These are phyloP conservation scores for Enoplosus armatus DNA, from an alignment of 2,797 vertebrate genomes.

Conservation along the genomic window DNA sequence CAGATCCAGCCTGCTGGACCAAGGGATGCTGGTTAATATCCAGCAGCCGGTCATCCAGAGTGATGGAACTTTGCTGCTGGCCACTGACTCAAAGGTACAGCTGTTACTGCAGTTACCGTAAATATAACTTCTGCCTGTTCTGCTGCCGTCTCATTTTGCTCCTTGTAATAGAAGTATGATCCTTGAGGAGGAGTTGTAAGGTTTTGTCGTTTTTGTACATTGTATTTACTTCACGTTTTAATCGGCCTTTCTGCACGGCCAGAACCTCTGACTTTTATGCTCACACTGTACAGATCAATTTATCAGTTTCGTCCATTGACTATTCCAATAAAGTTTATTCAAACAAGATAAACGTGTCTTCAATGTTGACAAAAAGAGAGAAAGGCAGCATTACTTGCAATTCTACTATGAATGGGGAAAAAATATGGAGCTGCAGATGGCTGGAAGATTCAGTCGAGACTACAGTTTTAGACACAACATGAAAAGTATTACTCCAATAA, in stretches of 20 bases:
- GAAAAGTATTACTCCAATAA: not conserved
- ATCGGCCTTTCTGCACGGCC: not conserved
- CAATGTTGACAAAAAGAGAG: not conserved
- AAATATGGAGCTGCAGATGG: not conserved
- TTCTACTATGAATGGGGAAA: not conserved
- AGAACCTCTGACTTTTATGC: not conserved
- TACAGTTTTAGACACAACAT: not conserved
- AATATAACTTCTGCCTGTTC: slow-evolving; percentile 7
- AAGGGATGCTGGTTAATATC: slow-evolving; percentile 98
- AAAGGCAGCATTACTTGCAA: not conserved
- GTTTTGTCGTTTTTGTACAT: not conserved
- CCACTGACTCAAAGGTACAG: slow-evolving; percentile 92
- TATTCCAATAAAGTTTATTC: not conserved
- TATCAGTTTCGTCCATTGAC: not conserved
- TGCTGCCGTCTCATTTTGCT: slow-evolving; percentile 7
- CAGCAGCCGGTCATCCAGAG: slow-evolving; percentile 96
- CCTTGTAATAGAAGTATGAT: not conserved
- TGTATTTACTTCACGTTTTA: not conserved
- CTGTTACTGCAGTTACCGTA: not conserved
- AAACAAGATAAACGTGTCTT: not conserved
- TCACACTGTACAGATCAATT: not conserved
- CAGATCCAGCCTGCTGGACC: slow-evolving; percentile 92
- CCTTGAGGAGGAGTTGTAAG: not conserved
- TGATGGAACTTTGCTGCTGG: slow-evolving; percentile 93
- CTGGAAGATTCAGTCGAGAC: not conserved